Conservation (phyloP, 1,140 invertebrate species). For the Cherax quadricarinatus region DNA sequence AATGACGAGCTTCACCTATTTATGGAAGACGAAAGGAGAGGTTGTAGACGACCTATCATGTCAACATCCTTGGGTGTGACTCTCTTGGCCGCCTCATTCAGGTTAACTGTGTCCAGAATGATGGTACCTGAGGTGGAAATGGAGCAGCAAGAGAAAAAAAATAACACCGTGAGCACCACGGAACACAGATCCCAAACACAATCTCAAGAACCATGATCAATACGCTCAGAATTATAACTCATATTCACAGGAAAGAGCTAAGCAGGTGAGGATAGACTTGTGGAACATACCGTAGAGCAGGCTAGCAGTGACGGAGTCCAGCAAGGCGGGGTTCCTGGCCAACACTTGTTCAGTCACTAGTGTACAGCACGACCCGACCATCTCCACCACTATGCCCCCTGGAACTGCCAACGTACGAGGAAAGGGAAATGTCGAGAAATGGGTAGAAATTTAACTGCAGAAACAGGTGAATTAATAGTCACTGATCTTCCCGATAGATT, state of each 20-base stretch:
- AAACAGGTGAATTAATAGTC: background rate
- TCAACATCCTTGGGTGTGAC: constrained; percentile 81
- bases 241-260: background rate
- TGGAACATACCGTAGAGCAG: constrained; percentile 77
- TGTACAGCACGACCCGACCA: constrained; percentile 86
- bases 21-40: constrained; percentile 14
- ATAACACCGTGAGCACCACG: background rate
- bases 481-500: background rate
- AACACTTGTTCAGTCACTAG: constrained; percentile 81
- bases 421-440: background rate
- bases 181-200: background rate
- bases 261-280: background rate
- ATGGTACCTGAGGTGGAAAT: constrained; percentile 81
- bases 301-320: constrained; percentile 74
- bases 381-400: constrained; percentile 78
- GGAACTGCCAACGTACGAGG: background rate
- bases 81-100: constrained; percentile 81
- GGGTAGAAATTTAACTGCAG: background rate
- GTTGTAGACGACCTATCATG: constrained; percentile 76
- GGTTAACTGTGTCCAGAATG: constrained; percentile 85
- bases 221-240: background rate
- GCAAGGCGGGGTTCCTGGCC: constrained; percentile 73
- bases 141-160: background rate
- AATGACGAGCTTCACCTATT: background rate
- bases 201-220: background rate